Percentiles rank a stretch among this genome's conserved stretches.
These are phyloP conservation scores for Scaptomyza caliginosa DNA, from an alignment of 2,888 invertebrate genomes.

Conservation along the genomic window DNA sequence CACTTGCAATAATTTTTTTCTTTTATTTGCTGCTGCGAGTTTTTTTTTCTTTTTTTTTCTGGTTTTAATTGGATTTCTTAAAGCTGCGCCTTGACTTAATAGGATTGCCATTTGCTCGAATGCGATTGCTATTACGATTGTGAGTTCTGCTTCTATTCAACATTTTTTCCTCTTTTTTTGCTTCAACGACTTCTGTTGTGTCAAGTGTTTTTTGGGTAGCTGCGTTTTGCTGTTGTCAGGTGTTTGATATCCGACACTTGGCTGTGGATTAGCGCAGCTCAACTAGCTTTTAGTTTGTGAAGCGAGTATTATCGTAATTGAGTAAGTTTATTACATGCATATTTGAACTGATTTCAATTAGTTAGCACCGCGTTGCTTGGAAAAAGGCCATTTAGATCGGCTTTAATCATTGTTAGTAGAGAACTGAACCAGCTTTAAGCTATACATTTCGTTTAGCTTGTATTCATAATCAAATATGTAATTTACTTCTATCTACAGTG, in stretches of 20 bases:
- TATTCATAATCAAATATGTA: not conserved
- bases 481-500: no score
- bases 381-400: not conserved
- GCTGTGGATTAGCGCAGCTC: conserved; percentile 45
- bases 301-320: not conserved
- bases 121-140: conserved; percentile 50
- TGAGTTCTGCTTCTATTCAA: not conserved
- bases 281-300: conserved; percentile 9
- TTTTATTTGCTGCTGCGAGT: not conserved
- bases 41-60: conserved; percentile 18
- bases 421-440: no score
- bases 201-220: conserved; percentile 12
- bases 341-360: conserved; percentile 1
- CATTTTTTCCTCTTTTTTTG: not conserved
- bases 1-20: conserved; percentile 23
- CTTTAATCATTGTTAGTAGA: not conserved
- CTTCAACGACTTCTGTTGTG: conserved; percentile 1
- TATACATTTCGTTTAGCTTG: no score
- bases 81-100: conserved; percentile 74
- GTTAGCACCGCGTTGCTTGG: not conserved
- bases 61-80: conserved; percentile 74
- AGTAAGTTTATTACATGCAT: not conserved
- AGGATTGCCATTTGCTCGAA: conserved; percentile 65
- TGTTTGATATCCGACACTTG: conserved; percentile 51
- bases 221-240: conserved; percentile 39